These are phyloP conservation scores for Eufriesea mexicana DNA, from an alignment of 1,140 invertebrate genomes.

Conservation along the genomic window DNA sequence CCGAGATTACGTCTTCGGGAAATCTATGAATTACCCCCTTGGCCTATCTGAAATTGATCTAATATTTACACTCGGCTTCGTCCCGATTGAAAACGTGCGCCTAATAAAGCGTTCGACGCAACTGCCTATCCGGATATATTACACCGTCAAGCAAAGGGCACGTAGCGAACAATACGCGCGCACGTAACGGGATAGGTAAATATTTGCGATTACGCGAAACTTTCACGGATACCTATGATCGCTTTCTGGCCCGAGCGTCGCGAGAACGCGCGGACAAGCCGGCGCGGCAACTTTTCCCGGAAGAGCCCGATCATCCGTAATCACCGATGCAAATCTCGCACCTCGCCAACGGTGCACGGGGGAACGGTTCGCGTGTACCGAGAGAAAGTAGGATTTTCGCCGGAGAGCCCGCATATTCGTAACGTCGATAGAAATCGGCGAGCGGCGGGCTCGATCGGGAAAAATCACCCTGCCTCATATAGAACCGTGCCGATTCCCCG, in stretches of 20 bases:
- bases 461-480: conserved; percentile 37
- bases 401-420: conserved; percentile 23
- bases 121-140: not conserved
- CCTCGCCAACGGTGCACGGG: conserved; percentile 45
- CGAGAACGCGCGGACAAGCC: conserved; percentile 22
- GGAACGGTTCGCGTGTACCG: conserved; percentile 28
- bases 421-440: conserved; percentile 58
- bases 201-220: conserved; percentile 34
- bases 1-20: not conserved
- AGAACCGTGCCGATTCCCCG: conserved; percentile 5
- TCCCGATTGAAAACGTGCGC: not conserved
- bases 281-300: conserved; percentile 60
- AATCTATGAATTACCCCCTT: not conserved
- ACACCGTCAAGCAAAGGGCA: not conserved
- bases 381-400: conserved; percentile 67
- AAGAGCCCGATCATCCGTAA: conserved; percentile 70
- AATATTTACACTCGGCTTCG: not conserved
- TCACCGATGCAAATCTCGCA: conserved; percentile 72
- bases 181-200: conserved; percentile 28
- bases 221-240: conserved; percentile 35
- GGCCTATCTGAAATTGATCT: conserved; percentile 1
- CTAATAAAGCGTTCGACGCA: not conserved
- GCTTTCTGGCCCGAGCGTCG: not conserved
- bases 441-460: conserved; percentile 21
- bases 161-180: not conserved